Conservation (phyloP, 2,888 invertebrate species). For the Elmis aenea region DNA sequence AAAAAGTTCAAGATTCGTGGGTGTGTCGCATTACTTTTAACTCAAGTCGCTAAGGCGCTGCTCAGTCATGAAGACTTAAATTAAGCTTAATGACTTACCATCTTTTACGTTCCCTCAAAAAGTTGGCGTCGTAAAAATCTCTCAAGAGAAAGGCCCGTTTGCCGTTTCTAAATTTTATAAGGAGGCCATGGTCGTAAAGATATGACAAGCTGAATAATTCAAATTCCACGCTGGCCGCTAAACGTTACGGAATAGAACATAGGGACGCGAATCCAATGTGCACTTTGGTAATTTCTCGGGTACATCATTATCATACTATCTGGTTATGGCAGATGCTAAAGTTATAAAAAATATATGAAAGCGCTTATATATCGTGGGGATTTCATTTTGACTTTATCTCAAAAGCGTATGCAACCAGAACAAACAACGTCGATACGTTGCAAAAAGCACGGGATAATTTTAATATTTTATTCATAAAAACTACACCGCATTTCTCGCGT, state of each 20-base stretch:
- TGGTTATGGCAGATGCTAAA: constrained; percentile 15
- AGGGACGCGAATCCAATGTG: constrained; percentile 11
- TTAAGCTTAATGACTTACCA: constrained; percentile 22
- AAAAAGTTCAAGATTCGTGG: constrained; percentile 21
- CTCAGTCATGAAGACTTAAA: constrained; percentile 6
- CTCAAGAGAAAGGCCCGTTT: constrained; percentile 26
- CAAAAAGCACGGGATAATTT: no score
- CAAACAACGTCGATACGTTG: no score
- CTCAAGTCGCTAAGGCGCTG: constrained; percentile 1
- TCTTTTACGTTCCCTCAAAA: constrained; percentile 28
- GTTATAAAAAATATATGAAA: constrained; percentile 15
- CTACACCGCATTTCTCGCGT: no score
- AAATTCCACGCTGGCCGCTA: constrained; percentile 16
- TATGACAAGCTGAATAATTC: constrained; percentile 37
- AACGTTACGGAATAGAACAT: constrained; percentile 10
- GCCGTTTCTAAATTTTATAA: constrained; percentile 34
- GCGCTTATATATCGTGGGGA: no score
- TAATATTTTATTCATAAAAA: no score
- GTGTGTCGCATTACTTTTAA: background rate
- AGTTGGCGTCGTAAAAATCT: constrained; percentile 30
- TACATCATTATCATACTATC: constrained; percentile 25
- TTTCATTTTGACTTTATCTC: no score
- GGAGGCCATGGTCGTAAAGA: constrained; percentile 30
- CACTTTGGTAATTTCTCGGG: constrained; percentile 20
- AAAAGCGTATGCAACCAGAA: no score